A percentile compares a stretch with the other conserved stretches of the same genome.
Evolutionary conservation across 2,113 vertebrate species (phyloP).

Genomic region (Antennarius striatus): DNA sequence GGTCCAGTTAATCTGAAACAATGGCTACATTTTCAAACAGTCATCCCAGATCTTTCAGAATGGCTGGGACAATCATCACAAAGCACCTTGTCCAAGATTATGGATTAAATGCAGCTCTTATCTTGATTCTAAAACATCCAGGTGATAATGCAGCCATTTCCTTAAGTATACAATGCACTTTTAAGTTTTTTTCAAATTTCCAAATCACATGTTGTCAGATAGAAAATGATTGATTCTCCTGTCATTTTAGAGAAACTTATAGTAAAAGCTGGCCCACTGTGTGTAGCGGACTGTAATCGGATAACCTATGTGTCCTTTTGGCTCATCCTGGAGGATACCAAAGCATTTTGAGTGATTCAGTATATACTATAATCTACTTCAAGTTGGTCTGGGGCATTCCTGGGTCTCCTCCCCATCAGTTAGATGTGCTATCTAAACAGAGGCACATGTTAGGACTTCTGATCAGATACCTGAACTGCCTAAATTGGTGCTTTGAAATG

Average conservation of each 20-base stretch:
- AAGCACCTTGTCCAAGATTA: not conserved
- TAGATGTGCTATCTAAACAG: slow-evolving; percentile 12
- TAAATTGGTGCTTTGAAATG: slow-evolving; percentile 15
- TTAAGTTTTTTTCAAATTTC: slow-evolving; percentile 4
- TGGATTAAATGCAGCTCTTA: not conserved
- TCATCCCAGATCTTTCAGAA: too few species aligned
- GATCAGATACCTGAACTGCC: slow-evolving; percentile 12
- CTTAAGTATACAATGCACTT: not conserved
- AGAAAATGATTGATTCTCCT: not conserved
- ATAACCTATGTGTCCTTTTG: not conserved
- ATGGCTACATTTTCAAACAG: too few species aligned
- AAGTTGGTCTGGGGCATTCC: not conserved
- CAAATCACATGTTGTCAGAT: slow-evolving; percentile 9
- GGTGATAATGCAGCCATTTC: not conserved
- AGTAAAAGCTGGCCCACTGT: slow-evolving; percentile 7
- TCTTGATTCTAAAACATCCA: not conserved
- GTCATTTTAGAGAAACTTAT: slow-evolving; percentile 3
- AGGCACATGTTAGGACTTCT: slow-evolving; percentile 12
- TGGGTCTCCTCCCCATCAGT: slow-evolving; percentile 3
- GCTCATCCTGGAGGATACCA: slow-evolving; percentile 4
- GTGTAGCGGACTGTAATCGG: not conserved
- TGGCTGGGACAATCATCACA: not conserved
- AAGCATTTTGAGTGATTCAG: not conserved
- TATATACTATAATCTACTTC: slow-evolving; percentile 11
- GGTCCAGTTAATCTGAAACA: not conserved